These are phyloP conservation scores for Eledona agricola DNA, from an alignment of 2,888 invertebrate genomes.

Conservation along the genomic window DNA sequence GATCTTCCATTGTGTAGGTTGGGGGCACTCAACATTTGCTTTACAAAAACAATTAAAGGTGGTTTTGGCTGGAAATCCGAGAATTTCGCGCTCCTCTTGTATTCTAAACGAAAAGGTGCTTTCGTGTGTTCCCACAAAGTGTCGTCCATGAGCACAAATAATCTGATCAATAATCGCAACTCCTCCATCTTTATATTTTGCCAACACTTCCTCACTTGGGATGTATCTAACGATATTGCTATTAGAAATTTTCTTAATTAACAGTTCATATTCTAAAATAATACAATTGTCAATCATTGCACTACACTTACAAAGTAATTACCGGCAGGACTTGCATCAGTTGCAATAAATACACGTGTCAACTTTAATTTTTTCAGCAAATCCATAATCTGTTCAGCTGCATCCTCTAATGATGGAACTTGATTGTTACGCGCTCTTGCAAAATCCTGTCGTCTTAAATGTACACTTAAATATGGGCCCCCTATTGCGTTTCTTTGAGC, in stretches of 20 bases:
- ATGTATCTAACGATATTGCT: constrained; percentile 59
- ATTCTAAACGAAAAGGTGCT: constrained; percentile 97
- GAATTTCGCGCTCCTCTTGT: constrained; percentile 95
- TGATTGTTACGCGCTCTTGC: constrained; percentile 75
- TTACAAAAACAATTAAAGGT: constrained; percentile 92
- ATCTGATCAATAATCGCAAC: constrained; percentile 95
- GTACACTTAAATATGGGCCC: constrained; percentile 82
- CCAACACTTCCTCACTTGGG: constrained; percentile 64
- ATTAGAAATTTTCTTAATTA: constrained; percentile 62
- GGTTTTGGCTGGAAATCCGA: constrained; percentile 80
- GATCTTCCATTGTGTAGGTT: constrained; percentile 81
- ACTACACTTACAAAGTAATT: constrained; percentile 16
- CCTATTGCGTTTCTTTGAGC: constrained; percentile 66
- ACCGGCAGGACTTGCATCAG: constrained; percentile 77
- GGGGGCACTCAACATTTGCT: constrained; percentile 71
- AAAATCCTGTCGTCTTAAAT: constrained; percentile 91
- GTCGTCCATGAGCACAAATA: constrained; percentile 87
- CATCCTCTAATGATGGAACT: constrained; percentile 80
- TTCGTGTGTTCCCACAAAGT: constrained; percentile 91
- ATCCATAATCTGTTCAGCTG: constrained; percentile 77
- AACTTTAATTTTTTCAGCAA: constrained; percentile 68
- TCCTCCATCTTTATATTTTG: constrained; percentile 79
- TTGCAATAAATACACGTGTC: constrained; percentile 79
- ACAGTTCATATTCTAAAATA: constrained; percentile 64
- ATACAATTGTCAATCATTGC: not conserved